Conservation (phyloP, 2,113 vertebrate species). For the Chionodraco myersi region DNA sequence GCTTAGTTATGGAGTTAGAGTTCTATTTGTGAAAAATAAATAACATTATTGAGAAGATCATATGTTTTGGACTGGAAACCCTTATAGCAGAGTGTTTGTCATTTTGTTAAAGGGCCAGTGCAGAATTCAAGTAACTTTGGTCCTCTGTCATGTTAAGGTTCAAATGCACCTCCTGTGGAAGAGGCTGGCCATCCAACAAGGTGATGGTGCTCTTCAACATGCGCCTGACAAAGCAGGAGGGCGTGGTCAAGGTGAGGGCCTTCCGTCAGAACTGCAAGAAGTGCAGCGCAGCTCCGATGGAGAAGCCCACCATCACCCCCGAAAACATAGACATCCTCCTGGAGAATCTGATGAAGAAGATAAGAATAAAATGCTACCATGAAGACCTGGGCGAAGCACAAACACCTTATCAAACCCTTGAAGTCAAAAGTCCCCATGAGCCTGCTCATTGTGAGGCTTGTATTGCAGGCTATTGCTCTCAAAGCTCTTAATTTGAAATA, state of each 20-base stretch:
- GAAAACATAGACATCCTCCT: conserved; percentile 82
- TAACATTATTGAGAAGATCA: background rate
- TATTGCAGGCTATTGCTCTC: conserved; percentile 50
- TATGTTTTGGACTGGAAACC: background rate
- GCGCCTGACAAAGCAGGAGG: background rate
- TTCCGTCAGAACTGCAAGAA: conserved; percentile 82
- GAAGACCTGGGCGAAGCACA: conserved; percentile 29
- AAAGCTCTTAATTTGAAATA: background rate
- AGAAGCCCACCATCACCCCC: conserved; percentile 69
- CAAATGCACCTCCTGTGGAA: conserved; percentile 81
- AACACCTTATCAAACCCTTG: background rate
- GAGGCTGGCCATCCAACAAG: conserved; percentile 81
- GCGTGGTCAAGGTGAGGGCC: conserved; percentile 68
- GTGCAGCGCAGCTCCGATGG: conserved; percentile 50
- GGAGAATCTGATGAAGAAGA: conserved; percentile 85
- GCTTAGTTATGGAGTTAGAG: background rate
- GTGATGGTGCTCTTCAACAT: conserved; percentile 81
- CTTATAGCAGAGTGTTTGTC: background rate
- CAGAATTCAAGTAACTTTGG: background rate
- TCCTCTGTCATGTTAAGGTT: conserved; percentile 76
- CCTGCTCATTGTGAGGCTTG: conserved; percentile 85
- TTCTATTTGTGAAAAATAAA: background rate
- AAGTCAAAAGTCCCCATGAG: conserved; percentile 78
- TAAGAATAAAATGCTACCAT: conserved; percentile 83
- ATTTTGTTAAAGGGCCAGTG: background rate